Base-by-base conservation (phyloP, 2,113 vertebrate genomes). In the Murina feae region DNA sequence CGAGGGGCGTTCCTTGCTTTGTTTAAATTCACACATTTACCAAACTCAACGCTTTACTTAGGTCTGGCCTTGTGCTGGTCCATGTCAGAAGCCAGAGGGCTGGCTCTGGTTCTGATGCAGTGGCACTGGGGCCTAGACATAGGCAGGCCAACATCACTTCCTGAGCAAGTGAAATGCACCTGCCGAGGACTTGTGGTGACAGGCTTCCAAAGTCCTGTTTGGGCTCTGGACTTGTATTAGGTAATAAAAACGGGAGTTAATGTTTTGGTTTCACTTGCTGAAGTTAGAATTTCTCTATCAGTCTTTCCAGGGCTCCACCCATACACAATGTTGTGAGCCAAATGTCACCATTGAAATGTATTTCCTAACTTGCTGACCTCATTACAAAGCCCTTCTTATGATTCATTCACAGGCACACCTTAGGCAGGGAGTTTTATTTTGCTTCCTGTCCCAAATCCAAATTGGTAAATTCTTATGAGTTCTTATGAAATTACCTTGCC, bases 31-130 rank as follows among this genome's bases (percentile, higher is more conserved):
- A 74, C 2, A 2, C n/a, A 86, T 83, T 91, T 90, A 47, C 58
- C 0, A 0, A 55, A 55, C 76, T 84, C 21, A 37, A 21, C 18
- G 14, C 58, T 95, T 96, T 93, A 82, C 63, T 0, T 9, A 95
- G 84, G 83, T 96, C 94, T 97, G 95, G 65, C 75, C 85, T 79
- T 95, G 79, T 93, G 91, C 81, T 94, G 81, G 35, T 90, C 71
- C 63, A 39, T 98, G 95, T 95, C 93, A 80, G 96, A 88, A 96
- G 60, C 96, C 96, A 97, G 96, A 74, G 88, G 80, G 87, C 72
- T 35, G 80, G 95, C 90, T 95, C 82, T 60, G 98, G 97, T 98
- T 98, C 98, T 98, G 98, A 98, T 97, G 93, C 1, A 84, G 80
- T 66, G 85, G 25, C 32, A 89, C 96, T 86, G 90, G 97, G 98